Percentiles rank a stretch among this genome's conserved stretches.
Conservation (phyloP, 2,113 vertebrate species). For the Labeo rohita region DNA sequence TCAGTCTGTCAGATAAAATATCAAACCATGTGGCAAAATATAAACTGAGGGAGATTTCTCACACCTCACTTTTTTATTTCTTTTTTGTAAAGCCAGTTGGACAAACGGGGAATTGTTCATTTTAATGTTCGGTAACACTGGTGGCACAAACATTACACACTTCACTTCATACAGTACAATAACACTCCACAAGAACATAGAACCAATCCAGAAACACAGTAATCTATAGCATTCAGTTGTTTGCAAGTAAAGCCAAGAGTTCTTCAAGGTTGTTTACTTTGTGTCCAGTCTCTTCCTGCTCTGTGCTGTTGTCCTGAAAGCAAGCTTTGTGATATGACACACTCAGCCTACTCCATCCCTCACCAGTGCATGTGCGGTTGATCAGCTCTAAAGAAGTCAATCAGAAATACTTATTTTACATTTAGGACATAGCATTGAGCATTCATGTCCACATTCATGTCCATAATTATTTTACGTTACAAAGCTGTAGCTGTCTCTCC, state of each 20-base stretch:
- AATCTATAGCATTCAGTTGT: neutral
- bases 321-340: constrained; percentile 66
- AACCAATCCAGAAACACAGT: neutral
- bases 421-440: neutral
- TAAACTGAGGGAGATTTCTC: neutral
- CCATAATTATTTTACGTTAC: neutral
- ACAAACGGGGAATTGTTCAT: neutral
- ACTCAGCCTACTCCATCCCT: constrained; percentile 68
- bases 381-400: constrained; percentile 62
- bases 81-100: neutral
- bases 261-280: constrained; percentile 55
- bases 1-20: neutral
- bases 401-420: neutral
- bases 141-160: neutral
- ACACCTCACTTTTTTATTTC: neutral
- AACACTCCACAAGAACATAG: neutral
- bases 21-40: neutral
- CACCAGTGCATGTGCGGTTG: constrained; percentile 65
- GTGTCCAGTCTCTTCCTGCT: constrained; percentile 42
- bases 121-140: neutral
- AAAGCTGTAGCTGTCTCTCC: neutral
- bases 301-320: constrained; percentile 58
- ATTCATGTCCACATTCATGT: neutral
- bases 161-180: neutral
- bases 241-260: too few species aligned